Evolutionary conservation across 1,140 invertebrate species (phyloP), one percentile per base, ranked within the genome.

Genomic region (Drosophila aff.): DNA sequence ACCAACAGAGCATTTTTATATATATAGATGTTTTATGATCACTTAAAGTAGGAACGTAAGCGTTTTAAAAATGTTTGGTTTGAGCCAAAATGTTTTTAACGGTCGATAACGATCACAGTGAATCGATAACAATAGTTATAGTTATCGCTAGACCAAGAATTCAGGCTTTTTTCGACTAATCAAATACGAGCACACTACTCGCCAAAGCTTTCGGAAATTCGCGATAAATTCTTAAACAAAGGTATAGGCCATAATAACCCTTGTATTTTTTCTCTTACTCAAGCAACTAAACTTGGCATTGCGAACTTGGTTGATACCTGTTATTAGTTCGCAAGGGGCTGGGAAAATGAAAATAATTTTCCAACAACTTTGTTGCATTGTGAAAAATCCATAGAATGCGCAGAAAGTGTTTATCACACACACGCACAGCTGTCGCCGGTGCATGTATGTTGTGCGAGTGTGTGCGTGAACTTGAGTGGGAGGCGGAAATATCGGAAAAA

Each of bases 401-500:
- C 52, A 72, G 26, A 69, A 53, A 73, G 44, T 74, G 72, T 74
- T 75, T 74, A 74, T 75, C 72, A 53, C 65, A 72, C 53, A 57
- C 62, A 50, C 26, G 28, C 66, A 65, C 66, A 68, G 66, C 66
- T 68, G 66, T 65, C 46, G 66, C 66, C 66, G 66, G 66, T 66
- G 62, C 65, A 67, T 47, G 65, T 49, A 26, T 6, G 4, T 9
- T 46, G 41, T 61, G 58, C 44, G 28, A 50, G 64, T 53, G 44
- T 72, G 71, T 43, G 46, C 36, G 72, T 75, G 79, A 85, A 81
- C 82, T 85, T 84, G 78, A 40, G 72, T 60, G 65, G 75, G 79
- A 76, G 79, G 77, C 84, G 49, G 57, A 62, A 62, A 55, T 76
- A 82, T 65, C 69, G 59, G 59, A 69, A 75, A 89, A 80, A 68